A percentile compares a stretch with the other conserved stretches of the same genome.
Evolutionary conservation across 2,113 vertebrate species (phyloP).

Genomic region (Corythaeola cristata): DNA sequence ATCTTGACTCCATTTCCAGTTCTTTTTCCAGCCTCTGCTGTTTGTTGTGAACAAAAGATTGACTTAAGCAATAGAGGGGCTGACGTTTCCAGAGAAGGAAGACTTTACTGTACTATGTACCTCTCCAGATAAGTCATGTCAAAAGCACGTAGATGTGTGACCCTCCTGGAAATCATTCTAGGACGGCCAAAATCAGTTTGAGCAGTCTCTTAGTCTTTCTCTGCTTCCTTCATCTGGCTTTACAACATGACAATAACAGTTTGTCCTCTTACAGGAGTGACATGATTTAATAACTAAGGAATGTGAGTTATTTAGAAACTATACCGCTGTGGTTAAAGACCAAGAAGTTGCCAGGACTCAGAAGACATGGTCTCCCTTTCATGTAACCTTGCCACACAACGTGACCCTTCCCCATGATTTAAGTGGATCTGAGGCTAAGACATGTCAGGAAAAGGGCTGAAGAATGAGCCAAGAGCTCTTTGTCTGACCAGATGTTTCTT

Average conservation of each 20-base stretch:
- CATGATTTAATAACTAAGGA: neutral
- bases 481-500: neutral
- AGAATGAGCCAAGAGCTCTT: neutral
- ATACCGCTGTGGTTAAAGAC: neutral
- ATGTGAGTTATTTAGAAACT: neutral
- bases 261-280: neutral
- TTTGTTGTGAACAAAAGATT: neutral
- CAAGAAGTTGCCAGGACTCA: neutral
- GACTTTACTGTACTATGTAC: neutral
- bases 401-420: neutral
- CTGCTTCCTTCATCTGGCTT: neutral
- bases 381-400: neutral
- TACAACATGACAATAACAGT: neutral
- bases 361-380: neutral
- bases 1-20: neutral
- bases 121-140: neutral
- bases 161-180: neutral
- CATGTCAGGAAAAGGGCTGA: neutral
- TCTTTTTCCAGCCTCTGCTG: neutral
- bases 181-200: neutral
- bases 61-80: neutral
- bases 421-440: neutral
- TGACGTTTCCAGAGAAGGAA: neutral
- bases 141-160: fast-evolving
- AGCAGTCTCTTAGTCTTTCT: neutral